These are phyloP conservation scores for Gopherus evgoodei DNA, from an alignment of 2,113 vertebrate genomes.

Conservation along the genomic window DNA sequence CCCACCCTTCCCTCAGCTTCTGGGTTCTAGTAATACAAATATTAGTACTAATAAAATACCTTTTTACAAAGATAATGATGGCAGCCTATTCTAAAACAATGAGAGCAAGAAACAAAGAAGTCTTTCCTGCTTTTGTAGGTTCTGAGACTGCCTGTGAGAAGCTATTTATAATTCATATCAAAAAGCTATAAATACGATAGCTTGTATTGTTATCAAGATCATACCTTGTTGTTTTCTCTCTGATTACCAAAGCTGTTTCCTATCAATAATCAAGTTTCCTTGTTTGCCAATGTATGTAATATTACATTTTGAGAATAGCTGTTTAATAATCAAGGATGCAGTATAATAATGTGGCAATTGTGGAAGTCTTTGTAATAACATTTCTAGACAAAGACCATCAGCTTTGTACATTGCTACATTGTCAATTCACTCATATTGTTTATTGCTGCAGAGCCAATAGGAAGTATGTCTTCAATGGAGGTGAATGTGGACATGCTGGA, in stretches of 20 bases:
- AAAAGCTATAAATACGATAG: background rate
- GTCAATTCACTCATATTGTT: background rate
- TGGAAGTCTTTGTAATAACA: background rate
- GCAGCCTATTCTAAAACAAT: background rate
- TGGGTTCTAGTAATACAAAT: background rate
- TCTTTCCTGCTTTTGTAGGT: background rate
- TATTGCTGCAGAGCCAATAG: slow-evolving; percentile 82
- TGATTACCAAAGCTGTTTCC: background rate
- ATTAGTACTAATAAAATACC: slow-evolving; percentile 5
- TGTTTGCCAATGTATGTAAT: background rate
- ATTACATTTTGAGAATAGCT: background rate
- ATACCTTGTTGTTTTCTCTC: background rate
- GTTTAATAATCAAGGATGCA: background rate
- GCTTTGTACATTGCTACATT: no score
- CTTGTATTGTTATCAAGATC: background rate
- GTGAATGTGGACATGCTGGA: slow-evolving; percentile 92
- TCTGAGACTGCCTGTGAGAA: background rate
- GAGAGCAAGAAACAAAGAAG: background rate
- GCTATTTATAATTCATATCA: background rate
- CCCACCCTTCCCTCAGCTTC: no score
- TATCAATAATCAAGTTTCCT: background rate
- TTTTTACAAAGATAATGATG: background rate
- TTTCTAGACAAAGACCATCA: no score
- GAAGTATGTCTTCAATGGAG: slow-evolving; percentile 97
- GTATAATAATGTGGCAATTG: background rate